These are phyloP conservation scores for Cebidichthys violaceus DNA, from an alignment of 2,113 vertebrate genomes.

Conservation along the genomic window DNA sequence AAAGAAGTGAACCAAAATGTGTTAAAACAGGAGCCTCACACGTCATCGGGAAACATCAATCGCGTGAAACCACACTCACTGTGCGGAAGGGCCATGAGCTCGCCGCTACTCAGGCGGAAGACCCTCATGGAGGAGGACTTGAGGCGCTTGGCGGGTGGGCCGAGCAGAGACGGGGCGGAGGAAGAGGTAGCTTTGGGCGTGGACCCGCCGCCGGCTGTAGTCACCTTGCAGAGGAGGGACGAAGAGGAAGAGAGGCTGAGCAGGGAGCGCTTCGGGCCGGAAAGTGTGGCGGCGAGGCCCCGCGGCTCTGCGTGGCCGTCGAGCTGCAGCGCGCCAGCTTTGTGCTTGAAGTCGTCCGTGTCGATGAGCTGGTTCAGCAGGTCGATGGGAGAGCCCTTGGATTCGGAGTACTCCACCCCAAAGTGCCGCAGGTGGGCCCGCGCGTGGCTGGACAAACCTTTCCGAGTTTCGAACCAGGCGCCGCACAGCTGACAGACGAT, in stretches of 20 bases:
- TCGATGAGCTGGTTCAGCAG: constrained; percentile 91
- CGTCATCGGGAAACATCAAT: not conserved
- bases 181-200: constrained; percentile 84
- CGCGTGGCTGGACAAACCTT: constrained; percentile 93
- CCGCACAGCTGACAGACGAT: constrained; percentile 94
- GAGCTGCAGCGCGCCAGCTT: constrained; percentile 70
- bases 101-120: constrained; percentile 83
- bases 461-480: constrained; percentile 95
- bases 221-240: constrained; percentile 80
- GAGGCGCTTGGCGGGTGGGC: constrained; percentile 84
- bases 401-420: constrained; percentile 92
- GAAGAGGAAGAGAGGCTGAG: constrained; percentile 73
- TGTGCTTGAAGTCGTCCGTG: constrained; percentile 90
- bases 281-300: constrained; percentile 61
- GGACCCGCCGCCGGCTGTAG: constrained; percentile 66
- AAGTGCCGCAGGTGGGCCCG: constrained; percentile 94
- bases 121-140: constrained; percentile 87
- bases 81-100: constrained; percentile 81
- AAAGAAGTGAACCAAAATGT: not conserved
- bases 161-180: constrained; percentile 75
- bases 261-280: constrained; percentile 77
- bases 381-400: constrained; percentile 93
- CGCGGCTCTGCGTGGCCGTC: constrained; percentile 59
- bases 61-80: constrained; percentile 71
- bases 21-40: not conserved